phyloP scores from a whole-genome alignment of 2,888 invertebrate genomes.

The Euproctis similis region DNA sequence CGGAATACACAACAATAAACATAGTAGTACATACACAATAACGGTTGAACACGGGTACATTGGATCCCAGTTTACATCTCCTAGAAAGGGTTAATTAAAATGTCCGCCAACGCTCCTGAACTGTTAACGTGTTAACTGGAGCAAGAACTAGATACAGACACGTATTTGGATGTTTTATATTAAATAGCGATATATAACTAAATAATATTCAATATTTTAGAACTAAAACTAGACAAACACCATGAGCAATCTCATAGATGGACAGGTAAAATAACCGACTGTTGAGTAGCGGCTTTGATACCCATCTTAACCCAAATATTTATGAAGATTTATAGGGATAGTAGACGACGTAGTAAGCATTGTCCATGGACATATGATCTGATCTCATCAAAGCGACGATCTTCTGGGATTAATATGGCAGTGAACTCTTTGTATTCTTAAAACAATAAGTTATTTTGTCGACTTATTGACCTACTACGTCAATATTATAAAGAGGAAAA shows the following conservation, averaged over 20 bases:
- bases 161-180: constrained; percentile 7
- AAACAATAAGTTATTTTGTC: too few relatives aligned
- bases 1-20: constrained; percentile 15
- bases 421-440: too few relatives aligned
- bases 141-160: constrained; percentile 18
- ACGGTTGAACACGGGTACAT: constrained; percentile 18
- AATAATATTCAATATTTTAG: neutral
- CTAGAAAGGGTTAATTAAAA: constrained; percentile 52
- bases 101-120: constrained; percentile 28
- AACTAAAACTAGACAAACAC: neutral
- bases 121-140: constrained; percentile 29
- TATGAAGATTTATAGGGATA: too few relatives aligned
- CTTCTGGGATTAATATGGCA: too few relatives aligned
- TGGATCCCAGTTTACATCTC: constrained; percentile 19
- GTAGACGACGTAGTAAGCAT: too few relatives aligned
- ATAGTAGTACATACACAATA: constrained; percentile 23
- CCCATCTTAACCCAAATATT: too few relatives aligned
- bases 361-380: too few relatives aligned
- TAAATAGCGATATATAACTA: too few relatives aligned
- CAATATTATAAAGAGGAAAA: too few relatives aligned
- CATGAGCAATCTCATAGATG: neutral
- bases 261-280: too few relatives aligned
- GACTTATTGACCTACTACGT: too few relatives aligned
- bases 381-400: neutral
- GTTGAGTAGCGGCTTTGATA: too few relatives aligned